Conservation (phyloP, 1,140 invertebrate species). For the Achatina immaculata region DNA sequence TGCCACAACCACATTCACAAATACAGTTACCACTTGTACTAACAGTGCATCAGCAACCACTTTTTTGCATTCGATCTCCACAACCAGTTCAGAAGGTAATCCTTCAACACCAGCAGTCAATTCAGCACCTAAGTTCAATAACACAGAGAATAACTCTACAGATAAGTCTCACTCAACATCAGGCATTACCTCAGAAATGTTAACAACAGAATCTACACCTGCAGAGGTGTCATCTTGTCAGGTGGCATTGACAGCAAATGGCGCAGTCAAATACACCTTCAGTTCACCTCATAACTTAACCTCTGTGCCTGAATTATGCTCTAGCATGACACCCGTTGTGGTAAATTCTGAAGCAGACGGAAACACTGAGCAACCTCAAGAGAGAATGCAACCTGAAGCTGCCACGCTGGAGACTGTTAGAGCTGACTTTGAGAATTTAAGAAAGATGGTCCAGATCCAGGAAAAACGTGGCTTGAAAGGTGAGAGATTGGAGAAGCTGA, state of each 20-base stretch:
- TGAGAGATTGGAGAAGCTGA: conserved; percentile 26
- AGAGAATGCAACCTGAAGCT: neutral
- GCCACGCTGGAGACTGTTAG: neutral
- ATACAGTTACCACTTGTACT: neutral
- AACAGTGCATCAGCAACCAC: neutral
- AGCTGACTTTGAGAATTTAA: neutral
- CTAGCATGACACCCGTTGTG: neutral
- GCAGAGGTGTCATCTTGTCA: neutral
- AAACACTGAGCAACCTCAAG: neutral
- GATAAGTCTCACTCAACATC: neutral
- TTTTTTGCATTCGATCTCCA: neutral
- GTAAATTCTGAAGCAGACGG: neutral
- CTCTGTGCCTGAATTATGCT: neutral
- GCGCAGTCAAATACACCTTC: neutral
- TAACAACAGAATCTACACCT: neutral
- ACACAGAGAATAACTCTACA: neutral
- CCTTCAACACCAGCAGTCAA: neutral
- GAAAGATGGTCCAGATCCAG: conserved; percentile 13
- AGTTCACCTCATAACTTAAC: neutral
- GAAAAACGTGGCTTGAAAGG: conserved; percentile 13
- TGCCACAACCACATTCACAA: neutral
- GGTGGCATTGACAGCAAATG: neutral
- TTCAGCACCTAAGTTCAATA: neutral
- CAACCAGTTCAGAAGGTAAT: neutral
- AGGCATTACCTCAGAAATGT: neutral